These are phyloP conservation scores for Lepisosteus osseus DNA, from an alignment of 2,113 vertebrate species.

Conservation along the genomic window DNA sequence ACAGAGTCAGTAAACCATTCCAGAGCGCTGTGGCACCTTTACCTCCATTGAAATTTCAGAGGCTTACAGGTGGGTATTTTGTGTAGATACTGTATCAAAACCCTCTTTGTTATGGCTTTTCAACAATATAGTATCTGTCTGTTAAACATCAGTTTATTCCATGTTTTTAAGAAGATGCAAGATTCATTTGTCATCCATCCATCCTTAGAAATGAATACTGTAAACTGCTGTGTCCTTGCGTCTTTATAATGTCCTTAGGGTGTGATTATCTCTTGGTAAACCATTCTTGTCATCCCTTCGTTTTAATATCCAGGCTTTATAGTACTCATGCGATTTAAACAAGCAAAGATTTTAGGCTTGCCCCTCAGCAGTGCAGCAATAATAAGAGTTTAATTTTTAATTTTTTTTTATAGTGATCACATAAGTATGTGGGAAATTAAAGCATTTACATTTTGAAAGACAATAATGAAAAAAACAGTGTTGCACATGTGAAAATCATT, in stretches of 20 bases:
- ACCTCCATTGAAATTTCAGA: not conserved
- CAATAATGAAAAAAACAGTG: too few relatives aligned
- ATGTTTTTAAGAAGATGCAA: not conserved
- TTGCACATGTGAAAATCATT: too few relatives aligned
- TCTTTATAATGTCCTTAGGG: not conserved
- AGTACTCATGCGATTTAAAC: not conserved
- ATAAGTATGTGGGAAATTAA: too few relatives aligned
- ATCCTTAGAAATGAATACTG: not conserved
- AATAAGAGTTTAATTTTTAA: not conserved
- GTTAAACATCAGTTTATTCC: too few relatives aligned
- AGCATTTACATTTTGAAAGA: too few relatives aligned
- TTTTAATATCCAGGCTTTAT: not conserved
- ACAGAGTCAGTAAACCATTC: not conserved
- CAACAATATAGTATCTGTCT: not conserved
- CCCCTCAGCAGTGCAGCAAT: not conserved
- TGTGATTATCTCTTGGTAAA: slow-evolving; percentile 1
- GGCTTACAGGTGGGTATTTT: not conserved
- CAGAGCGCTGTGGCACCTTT: not conserved
- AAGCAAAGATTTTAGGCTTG: not conserved
- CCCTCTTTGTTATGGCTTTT: not conserved
- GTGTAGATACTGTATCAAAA: not conserved
- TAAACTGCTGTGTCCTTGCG: not conserved
- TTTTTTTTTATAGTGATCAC: too few relatives aligned
- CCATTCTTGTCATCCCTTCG: not conserved
- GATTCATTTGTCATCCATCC: not conserved